Evolutionary conservation across 2,888 invertebrate species (phyloP).

Genomic region (Bursaphelenchus okinawaensis): DNA sequence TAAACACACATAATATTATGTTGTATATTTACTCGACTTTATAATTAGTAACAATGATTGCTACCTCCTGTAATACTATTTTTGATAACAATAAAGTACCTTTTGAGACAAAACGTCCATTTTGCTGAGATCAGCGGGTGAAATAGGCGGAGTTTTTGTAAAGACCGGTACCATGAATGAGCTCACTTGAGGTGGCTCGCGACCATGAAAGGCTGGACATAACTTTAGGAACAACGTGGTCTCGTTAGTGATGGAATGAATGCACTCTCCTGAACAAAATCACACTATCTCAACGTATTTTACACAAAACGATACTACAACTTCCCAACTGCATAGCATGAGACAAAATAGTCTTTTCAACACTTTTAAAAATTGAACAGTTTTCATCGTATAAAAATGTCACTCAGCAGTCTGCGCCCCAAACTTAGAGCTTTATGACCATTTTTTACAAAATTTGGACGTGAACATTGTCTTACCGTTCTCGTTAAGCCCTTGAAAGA

Average conservation of each 20-base stretch:
- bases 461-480: conserved; percentile 41
- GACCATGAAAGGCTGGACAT: conserved; percentile 46
- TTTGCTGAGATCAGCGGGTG: conserved; percentile 34
- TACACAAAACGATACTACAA: too few species aligned
- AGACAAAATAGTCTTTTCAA: too few species aligned
- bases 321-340: too few species aligned
- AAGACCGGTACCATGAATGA: conserved; percentile 52
- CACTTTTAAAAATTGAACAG: too few species aligned
- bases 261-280: conserved; percentile 38
- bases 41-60: too few species aligned
- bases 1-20: not conserved
- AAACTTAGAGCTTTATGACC: too few species aligned
- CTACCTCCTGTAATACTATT: too few species aligned
- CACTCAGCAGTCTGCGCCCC: too few species aligned
- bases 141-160: conserved; percentile 29
- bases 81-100: conserved; percentile 18
- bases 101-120: conserved; percentile 56
- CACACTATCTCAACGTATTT: not conserved
- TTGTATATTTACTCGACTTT: too few species aligned
- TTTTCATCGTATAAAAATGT: too few species aligned
- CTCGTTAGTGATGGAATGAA: conserved; percentile 34
- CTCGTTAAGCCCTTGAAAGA: conserved; percentile 40
- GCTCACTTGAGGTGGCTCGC: conserved; percentile 46
- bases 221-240: conserved; percentile 48
- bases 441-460: too few species aligned